Evolutionary conservation across 2,797 vertebrate species (phyloP).

Genomic region (Holocentrus rufus): DNA sequence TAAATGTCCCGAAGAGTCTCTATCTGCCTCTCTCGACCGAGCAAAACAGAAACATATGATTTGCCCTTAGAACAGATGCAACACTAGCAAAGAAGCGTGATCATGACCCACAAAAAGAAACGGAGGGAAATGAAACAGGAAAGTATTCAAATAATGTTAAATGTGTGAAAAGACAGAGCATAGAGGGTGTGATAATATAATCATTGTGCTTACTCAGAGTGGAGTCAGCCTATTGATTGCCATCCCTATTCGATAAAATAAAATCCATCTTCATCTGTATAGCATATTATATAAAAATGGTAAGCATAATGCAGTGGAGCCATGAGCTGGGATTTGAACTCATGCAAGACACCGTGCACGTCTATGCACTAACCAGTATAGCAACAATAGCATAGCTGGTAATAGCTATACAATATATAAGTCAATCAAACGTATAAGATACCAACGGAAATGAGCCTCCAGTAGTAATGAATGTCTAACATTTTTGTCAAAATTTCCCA

Average conservation of each 20-base stretch:
- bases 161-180: constrained; percentile 52
- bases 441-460: background rate
- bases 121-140: constrained; percentile 57
- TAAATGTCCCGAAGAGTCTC: constrained; percentile 38
- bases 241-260: constrained; percentile 14
- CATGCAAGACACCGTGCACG: background rate
- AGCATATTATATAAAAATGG: constrained; percentile 22
- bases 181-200: constrained; percentile 53
- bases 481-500: too few relatives aligned
- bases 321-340: background rate
- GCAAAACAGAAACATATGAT: constrained; percentile 15
- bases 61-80: constrained; percentile 27
- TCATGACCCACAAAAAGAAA: constrained; percentile 58
- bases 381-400: too few relatives aligned
- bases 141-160: constrained; percentile 52
- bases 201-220: constrained; percentile 15
- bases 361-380: background rate
- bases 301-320: constrained; percentile 10
- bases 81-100: constrained; percentile 24
- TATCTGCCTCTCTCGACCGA: constrained; percentile 26
- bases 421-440: background rate
- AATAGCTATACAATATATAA: too few relatives aligned
- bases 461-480: background rate
- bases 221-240: constrained; percentile 1
- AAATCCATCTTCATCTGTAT: constrained; percentile 33